Conservation (phyloP, 2,888 invertebrate species). For the Drosophila aldrichi region DNA sequence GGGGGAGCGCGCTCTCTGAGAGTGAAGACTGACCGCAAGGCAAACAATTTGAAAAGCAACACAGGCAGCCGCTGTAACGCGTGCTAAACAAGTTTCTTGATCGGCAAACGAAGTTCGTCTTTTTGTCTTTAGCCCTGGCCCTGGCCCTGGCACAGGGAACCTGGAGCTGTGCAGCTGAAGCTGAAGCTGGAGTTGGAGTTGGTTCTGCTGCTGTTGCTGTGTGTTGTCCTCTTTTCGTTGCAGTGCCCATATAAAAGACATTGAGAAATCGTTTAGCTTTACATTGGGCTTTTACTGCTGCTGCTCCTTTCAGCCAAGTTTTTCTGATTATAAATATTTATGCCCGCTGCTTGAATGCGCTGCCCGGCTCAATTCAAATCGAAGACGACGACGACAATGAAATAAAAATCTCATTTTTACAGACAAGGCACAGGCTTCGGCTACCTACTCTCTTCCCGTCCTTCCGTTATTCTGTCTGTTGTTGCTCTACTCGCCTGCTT, state of each 20-base stretch:
- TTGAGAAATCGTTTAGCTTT: slow-evolving; percentile 82
- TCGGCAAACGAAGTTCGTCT: slow-evolving; percentile 65
- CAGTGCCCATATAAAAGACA: slow-evolving; percentile 73
- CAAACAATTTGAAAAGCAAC: slow-evolving; percentile 78
- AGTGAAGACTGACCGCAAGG: slow-evolving; percentile 65
- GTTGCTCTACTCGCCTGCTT: not conserved
- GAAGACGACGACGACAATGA: slow-evolving; percentile 46
- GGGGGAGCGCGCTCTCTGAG: not conserved
- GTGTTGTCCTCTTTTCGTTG: slow-evolving; percentile 10
- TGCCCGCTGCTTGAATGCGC: slow-evolving; percentile 52
- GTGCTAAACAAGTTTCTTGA: slow-evolving; percentile 82
- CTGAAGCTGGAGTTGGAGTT: slow-evolving; percentile 1
- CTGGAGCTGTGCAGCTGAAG: not conserved
- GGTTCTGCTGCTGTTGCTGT: not conserved
- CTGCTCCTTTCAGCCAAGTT: slow-evolving; percentile 60
- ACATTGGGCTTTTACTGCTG: slow-evolving; percentile 51
- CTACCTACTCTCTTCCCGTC: slow-evolving; percentile 5
- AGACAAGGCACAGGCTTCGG: slow-evolving; percentile 39
- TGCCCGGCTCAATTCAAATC: slow-evolving; percentile 65
- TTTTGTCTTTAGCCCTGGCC: slow-evolving; percentile 40
- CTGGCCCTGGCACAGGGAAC: slow-evolving; percentile 4
- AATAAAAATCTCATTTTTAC: slow-evolving; percentile 75
- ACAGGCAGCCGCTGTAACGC: slow-evolving; percentile 83
- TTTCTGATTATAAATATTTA: slow-evolving; percentile 82
- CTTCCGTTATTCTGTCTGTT: not conserved